Conservation (phyloP, 2,888 invertebrate genomes). For the Eucera pruinosa region DNA sequence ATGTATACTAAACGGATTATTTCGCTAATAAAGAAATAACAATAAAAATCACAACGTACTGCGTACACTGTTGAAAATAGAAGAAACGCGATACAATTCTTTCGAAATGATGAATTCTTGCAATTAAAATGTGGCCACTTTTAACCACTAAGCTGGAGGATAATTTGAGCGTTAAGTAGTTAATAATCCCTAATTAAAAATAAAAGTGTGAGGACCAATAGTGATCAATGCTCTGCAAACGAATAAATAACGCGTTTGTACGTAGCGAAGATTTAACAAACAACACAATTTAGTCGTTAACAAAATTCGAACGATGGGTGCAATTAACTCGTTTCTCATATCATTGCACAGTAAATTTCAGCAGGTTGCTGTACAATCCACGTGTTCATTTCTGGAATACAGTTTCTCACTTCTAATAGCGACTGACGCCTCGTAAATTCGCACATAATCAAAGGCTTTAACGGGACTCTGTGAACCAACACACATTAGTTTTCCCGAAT, state of each 20-base stretch:
- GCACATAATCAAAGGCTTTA: slow-evolving; percentile 10
- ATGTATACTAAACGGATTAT: too few species aligned
- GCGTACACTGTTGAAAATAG: too few species aligned
- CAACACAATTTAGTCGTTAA: not conserved
- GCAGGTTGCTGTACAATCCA: not conserved
- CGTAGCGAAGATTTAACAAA: not conserved
- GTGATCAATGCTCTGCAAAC: not conserved
- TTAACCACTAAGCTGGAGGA: too few species aligned
- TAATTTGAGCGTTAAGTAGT: too few species aligned
- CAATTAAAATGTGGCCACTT: too few species aligned
- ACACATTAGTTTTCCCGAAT: slow-evolving; percentile 14
- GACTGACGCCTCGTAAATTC: slow-evolving; percentile 15
- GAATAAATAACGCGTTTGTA: not conserved
- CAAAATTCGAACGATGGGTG: not conserved
- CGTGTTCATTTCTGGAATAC: not conserved
- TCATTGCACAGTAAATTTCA: slow-evolving; percentile 5
- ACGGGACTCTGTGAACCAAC: slow-evolving; percentile 8
- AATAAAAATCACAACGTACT: too few species aligned
- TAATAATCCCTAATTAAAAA: not conserved
- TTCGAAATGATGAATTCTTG: too few species aligned
- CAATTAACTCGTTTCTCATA: not conserved
- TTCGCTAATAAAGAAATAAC: too few species aligned
- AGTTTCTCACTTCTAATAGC: slow-evolving; percentile 2
- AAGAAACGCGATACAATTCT: too few species aligned
- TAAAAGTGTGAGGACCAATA: not conserved